Conservation (phyloP, 1,140 invertebrate genomes). For the Eurytemora carolleeae region DNA sequence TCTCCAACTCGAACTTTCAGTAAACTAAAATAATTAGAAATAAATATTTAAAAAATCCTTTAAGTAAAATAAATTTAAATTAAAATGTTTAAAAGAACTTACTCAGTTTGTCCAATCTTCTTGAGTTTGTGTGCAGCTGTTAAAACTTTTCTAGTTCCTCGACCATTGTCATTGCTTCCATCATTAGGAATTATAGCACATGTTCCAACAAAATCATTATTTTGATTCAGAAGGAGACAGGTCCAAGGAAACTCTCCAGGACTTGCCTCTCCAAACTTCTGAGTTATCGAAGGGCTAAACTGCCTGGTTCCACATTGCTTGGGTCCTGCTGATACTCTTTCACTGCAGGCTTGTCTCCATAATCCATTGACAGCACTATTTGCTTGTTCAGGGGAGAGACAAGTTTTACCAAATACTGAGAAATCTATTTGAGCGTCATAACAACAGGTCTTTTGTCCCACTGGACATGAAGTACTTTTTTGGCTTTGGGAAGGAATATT, state of each 20-base stretch:
- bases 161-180: neutral
- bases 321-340: neutral
- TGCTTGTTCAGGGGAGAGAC: neutral
- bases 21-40: neutral
- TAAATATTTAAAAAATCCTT: neutral
- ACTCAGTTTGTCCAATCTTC: slow-evolving; percentile 7
- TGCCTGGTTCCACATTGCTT: slow-evolving; percentile 4
- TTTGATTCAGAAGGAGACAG: slow-evolving; percentile 8
- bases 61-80: neutral
- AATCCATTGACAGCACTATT: neutral
- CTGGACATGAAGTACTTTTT: neutral
- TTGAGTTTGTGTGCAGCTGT: slow-evolving; percentile 13
- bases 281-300: neutral
- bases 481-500: neutral
- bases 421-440: neutral
- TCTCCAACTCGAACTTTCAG: slow-evolving; percentile 12
- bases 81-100: neutral
- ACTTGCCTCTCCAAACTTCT: neutral
- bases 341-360: neutral
- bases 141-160: slow-evolving; percentile 12
- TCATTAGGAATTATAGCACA: slow-evolving; percentile 8
- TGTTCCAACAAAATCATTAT: slow-evolving; percentile 11
- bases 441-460: neutral
- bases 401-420: neutral
- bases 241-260: slow-evolving; percentile 15